Evolutionary conservation across 2,888 invertebrate species (phyloP), one percentile per base, ranked within the genome.

Genomic region (Drosophila fungiperda): DNA sequence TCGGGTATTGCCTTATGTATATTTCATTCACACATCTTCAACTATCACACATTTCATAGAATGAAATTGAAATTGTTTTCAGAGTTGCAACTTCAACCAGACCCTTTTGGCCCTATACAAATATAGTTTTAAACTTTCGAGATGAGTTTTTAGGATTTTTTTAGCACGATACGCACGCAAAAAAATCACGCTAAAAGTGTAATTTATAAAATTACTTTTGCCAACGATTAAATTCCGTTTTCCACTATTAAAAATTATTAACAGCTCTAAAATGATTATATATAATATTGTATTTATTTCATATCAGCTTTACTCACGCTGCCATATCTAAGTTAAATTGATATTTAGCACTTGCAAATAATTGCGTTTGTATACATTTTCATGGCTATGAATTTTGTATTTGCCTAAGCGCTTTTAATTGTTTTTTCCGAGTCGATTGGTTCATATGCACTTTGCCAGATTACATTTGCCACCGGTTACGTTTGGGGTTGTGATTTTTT

Each of bases 21-120:
- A 66, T 63, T 48, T 48, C 45, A 66, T 40, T 36, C 32, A 50
- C 15, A 54, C 12, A 54, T 23, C 36, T 33, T n/a, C 35, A 55
- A 45, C 42, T n/a, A 26, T 29, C 20, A 35, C 33, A 40, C 38
- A 38, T n/a, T 38, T 20, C 12, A 38, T 49, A 50, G 26, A 55
- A 26, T 55, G 8, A 79, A 82, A 85, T 71, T 68, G 65, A 66
- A 79, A 76, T 80, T 70, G 74, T 73, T 73, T 40, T 53, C 45
- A 48, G 45, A 76, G 76, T 52, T 62, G 54, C 35, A 66, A 45
- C 55, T 65, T 54, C 35, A 29, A 32, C 7, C 35, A 45, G 20
- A 38, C 26, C 26, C 48, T 40, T 36, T 72, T 45, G 38, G 17
- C 26, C 23, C 33, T 17, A 5, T n/a, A 11, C 33, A 58, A 45